Percentiles rank a stretch among this genome's conserved stretches.
These are phyloP conservation scores for Acanthosepion pharaonis DNA, from an alignment of 2,888 invertebrate species.

Conservation along the genomic window DNA sequence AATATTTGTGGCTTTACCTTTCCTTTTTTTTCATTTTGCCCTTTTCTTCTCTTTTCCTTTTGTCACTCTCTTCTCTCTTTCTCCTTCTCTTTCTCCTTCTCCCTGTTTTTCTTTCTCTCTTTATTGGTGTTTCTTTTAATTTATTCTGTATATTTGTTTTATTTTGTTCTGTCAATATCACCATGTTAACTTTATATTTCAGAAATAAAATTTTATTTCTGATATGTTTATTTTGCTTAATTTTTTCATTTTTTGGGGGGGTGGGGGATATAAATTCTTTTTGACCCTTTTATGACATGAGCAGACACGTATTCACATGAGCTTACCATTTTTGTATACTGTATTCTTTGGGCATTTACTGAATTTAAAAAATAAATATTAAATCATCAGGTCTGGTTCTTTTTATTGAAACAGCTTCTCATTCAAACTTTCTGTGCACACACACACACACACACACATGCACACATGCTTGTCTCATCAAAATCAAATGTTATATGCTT, in stretches of 20 bases:
- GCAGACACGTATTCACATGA: not conserved
- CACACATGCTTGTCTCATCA: not conserved
- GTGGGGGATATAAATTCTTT: not conserved
- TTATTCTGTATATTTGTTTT: no score
- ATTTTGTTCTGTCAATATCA: no score
- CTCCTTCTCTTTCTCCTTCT: no score
- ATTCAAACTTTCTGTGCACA: not conserved
- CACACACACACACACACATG: not conserved
- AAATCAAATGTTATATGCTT: not conserved
- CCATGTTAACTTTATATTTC: no score
- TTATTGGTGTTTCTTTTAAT: no score
- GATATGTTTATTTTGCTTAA: no score
- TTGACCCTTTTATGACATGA: not conserved
- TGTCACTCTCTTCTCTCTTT: no score
- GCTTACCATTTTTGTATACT: not conserved
- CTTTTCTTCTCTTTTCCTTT: not conserved
- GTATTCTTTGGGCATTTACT: not conserved
- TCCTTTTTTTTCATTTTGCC: not conserved
- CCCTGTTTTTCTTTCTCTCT: no score
- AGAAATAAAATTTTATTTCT: no score
- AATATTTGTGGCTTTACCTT: no score
- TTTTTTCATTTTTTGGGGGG: not conserved
- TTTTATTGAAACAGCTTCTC: not conserved
- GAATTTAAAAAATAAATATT: not conserved
- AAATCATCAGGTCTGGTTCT: not conserved